phyloP scores from a whole-genome alignment of 1,140 invertebrate genomes.

The Danaus plexippus region DNA sequence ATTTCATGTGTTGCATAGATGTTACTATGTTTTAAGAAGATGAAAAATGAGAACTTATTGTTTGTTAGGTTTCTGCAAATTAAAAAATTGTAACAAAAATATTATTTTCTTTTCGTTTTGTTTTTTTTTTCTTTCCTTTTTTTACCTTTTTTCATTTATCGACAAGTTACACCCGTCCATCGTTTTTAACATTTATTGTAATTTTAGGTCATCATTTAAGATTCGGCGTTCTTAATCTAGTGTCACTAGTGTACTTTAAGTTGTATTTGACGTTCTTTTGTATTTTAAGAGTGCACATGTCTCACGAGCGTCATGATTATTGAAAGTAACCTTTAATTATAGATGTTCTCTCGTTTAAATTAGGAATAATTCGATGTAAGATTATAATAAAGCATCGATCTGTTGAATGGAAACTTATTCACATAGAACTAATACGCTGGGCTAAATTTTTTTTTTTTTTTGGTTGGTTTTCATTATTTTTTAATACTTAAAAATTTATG shows the following conservation, averaged over 20 bases:
- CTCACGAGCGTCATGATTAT: constrained; percentile 33
- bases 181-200: constrained; percentile 67
- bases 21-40: constrained; percentile 73
- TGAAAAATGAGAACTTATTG: constrained; percentile 70
- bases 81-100: constrained; percentile 72
- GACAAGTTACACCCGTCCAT: constrained; percentile 70
- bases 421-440: too few relatives aligned
- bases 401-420: too few relatives aligned
- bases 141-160: constrained; percentile 44
- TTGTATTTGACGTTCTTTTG: constrained; percentile 49
- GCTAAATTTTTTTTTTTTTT: too few relatives aligned
- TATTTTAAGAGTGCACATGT: constrained; percentile 51
- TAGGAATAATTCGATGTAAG: constrained; percentile 16
- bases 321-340: constrained; percentile 32
- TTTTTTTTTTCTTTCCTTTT: constrained; percentile 39
- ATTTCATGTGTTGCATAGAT: constrained; percentile 73
- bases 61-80: constrained; percentile 74
- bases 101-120: constrained; percentile 59
- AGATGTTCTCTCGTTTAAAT: constrained; percentile 41
- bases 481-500: too few relatives aligned
- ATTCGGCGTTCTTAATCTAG: constrained; percentile 54
- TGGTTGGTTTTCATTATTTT: too few relatives aligned
- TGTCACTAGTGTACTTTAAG: constrained; percentile 52
- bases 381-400: constrained; percentile 17
- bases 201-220: constrained; percentile 66